These are phyloP conservation scores for Chloromyia formosa DNA, from an alignment of 2,888 invertebrate species.

Conservation along the genomic window DNA sequence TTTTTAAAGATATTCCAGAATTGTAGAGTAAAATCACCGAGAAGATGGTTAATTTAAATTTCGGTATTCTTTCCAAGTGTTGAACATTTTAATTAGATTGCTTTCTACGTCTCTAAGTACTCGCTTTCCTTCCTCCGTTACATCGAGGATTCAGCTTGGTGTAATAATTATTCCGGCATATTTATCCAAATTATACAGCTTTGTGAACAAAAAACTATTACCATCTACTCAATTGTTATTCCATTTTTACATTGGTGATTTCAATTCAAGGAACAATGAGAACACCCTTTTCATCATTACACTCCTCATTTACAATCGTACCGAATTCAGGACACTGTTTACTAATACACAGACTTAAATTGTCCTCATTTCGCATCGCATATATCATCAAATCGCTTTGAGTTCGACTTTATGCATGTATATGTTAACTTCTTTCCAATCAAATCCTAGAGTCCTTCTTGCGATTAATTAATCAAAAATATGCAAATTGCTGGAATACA, in stretches of 20 bases:
- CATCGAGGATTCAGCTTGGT: no score
- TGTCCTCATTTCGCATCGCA: constrained; percentile 28
- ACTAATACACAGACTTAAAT: constrained; percentile 35
- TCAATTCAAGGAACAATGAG: constrained; percentile 37
- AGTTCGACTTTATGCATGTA: constrained; percentile 27
- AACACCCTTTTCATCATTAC: constrained; percentile 18
- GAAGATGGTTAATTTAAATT: no score
- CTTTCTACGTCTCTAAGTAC: no score
- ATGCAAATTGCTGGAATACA: constrained; percentile 45
- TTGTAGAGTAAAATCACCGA: no score
- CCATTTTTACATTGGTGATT: constrained; percentile 31
- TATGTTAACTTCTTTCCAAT: constrained; percentile 49
- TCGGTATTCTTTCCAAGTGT: no score
- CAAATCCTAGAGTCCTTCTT: constrained; percentile 47
- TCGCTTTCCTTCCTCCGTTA: no score
- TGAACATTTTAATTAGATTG: no score
- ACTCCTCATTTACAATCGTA: constrained; percentile 8
- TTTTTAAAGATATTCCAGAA: no score
- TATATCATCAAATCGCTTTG: neutral
- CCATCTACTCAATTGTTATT: constrained; percentile 32
- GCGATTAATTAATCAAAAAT: constrained; percentile 46
- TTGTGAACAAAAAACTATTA: constrained; percentile 34
- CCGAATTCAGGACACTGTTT: constrained; percentile 38
- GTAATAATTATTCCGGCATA: no score
- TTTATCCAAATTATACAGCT: constrained; percentile 34